Conservation (phyloP, 2,888 invertebrate genomes). For the Heterodera filipjevi region DNA sequence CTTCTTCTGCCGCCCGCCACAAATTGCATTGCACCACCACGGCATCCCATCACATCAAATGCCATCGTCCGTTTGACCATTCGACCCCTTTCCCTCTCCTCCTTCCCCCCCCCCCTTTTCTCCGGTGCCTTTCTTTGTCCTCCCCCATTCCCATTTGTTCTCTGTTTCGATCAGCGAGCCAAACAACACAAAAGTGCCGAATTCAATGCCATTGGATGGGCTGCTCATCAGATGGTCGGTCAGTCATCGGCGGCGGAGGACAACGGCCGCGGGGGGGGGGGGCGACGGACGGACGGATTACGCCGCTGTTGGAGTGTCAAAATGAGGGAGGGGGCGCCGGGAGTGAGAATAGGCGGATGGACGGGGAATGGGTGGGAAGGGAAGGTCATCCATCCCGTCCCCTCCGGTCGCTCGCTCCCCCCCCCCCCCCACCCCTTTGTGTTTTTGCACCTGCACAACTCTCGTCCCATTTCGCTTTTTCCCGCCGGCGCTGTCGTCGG, state of each 20-base stretch:
- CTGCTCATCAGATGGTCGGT: not conserved
- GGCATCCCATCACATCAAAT: not conserved
- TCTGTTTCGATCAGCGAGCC: not conserved
- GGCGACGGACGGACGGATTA: not conserved
- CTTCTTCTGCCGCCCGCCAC: not conserved
- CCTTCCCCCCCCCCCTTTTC: not conserved
- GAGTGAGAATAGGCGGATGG: too few relatives aligned
- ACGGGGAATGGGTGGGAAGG: not conserved
- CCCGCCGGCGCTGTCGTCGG: not conserved
- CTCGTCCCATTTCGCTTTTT: not conserved
- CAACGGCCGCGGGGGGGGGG: not conserved
- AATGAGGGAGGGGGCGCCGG: not conserved
- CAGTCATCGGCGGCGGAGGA: not conserved
- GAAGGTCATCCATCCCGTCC: not conserved
- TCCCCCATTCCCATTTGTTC: not conserved
- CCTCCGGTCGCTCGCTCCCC: too few relatives aligned
- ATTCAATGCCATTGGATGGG: not conserved
- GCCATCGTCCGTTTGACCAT: too few relatives aligned
- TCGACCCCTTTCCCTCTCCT: not conserved
- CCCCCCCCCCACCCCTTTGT: not conserved
- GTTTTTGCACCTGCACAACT: not conserved
- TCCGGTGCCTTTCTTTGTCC: not conserved
- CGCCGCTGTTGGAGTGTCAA: slow-evolving; percentile 3
- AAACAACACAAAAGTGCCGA: not conserved
- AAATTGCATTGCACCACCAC: not conserved